Percentiles rank a stretch among this genome's conserved stretches.
phyloP scores from a whole-genome alignment of 2,888 invertebrate species.

The Nycteola revayana region DNA sequence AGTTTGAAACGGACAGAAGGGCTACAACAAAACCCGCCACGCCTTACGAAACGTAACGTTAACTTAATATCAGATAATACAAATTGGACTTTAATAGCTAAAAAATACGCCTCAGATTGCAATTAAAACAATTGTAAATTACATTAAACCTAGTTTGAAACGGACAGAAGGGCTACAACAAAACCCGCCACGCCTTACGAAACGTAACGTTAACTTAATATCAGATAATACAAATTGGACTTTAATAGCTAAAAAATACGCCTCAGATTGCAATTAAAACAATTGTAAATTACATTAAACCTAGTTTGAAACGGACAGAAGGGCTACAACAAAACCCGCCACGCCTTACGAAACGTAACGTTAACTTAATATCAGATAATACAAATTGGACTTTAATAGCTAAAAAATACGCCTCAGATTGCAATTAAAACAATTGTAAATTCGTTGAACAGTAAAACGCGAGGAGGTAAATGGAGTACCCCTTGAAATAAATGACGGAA shows the following conservation, averaged over 20 bases:
- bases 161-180: too few species aligned
- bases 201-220: too few species aligned
- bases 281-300: constrained; percentile 47
- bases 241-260: constrained; percentile 52
- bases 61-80: constrained; percentile 45
- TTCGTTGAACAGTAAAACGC: constrained; percentile 41
- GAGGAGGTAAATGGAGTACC: constrained; percentile 46
- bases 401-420: constrained; percentile 52
- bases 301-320: too few species aligned
- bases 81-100: constrained; percentile 54
- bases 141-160: too few species aligned
- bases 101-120: constrained; percentile 52
- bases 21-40: too few species aligned
- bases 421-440: constrained; percentile 51
- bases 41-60: too few species aligned
- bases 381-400: constrained; percentile 55
- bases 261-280: constrained; percentile 53
- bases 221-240: constrained; percentile 52
- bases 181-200: too few species aligned
- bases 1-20: too few species aligned
- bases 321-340: constrained; percentile 28
- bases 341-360: constrained; percentile 29
- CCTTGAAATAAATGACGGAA: constrained; percentile 57
- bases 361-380: constrained; percentile 39
- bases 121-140: constrained; percentile 51